These are phyloP conservation scores for Gorsachius goisagi DNA, from an alignment of 2,113 vertebrate genomes.

Conservation along the genomic window DNA sequence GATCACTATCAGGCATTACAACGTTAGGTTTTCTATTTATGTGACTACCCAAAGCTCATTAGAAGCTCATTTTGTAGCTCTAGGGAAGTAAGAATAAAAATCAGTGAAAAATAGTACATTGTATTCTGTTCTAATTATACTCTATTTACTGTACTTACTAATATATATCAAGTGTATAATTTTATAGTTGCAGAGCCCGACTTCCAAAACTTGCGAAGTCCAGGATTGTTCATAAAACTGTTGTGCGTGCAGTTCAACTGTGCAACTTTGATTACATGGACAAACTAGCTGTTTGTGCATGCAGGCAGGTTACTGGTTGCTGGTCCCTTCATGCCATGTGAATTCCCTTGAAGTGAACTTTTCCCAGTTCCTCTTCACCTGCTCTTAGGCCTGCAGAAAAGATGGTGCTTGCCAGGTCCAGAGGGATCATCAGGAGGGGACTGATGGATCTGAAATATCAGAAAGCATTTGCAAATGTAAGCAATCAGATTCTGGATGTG, in stretches of 20 bases:
- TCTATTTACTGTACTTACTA: conserved; percentile 66
- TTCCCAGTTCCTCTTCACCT: background rate
- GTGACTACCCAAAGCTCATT: conserved; percentile 78
- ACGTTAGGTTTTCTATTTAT: conserved; percentile 75
- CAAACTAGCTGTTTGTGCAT: background rate
- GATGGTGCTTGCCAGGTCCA: background rate
- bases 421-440: background rate
- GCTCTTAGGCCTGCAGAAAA: background rate
- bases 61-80: conserved; percentile 72
- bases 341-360: background rate
- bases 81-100: conserved; percentile 71
- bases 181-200: conserved; percentile 49
- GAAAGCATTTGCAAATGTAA: background rate
- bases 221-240: background rate
- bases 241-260: background rate
- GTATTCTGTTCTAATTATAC: conserved; percentile 72
- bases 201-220: conserved; percentile 38
- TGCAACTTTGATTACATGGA: background rate
- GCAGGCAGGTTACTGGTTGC: background rate
- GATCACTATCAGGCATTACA: conserved; percentile 78
- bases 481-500: background rate
- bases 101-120: conserved; percentile 60
- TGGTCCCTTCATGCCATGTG: background rate
- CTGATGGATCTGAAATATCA: background rate
- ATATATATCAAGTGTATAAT: conserved; percentile 67